These are phyloP conservation scores for Pectinophora gossypiella DNA, from an alignment of 1,140 invertebrate species.

Conservation along the genomic window DNA sequence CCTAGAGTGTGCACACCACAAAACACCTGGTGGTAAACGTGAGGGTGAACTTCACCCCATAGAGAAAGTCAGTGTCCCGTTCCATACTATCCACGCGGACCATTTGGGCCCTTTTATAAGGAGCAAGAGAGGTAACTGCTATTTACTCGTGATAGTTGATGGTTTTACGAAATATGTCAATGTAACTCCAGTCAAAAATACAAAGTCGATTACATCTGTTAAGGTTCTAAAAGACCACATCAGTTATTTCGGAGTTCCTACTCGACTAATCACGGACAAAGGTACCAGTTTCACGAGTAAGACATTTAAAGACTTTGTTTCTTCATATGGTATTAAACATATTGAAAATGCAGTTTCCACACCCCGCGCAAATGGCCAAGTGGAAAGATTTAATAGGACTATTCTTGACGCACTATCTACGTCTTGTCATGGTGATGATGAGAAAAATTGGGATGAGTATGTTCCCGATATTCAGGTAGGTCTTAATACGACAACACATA, in stretches of 20 bases:
- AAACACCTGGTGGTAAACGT: background rate
- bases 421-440: background rate
- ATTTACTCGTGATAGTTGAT: constrained; percentile 4
- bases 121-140: background rate
- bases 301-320: background rate
- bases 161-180: constrained; percentile 5
- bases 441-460: constrained; percentile 1
- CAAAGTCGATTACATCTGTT: background rate
- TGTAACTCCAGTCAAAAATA: background rate
- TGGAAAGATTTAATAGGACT: constrained; percentile 2
- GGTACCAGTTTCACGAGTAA: background rate
- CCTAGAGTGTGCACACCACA: constrained; percentile 1
- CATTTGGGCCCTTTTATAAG: constrained; percentile 1
- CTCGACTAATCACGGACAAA: constrained; percentile 3
- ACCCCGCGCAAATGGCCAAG: background rate
- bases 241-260: constrained; percentile 2
- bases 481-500: background rate
- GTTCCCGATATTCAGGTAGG: constrained; percentile 1
- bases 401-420: background rate
- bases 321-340: background rate
- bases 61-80: background rate
- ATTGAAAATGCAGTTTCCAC: background rate
- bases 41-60: constrained; percentile 2
- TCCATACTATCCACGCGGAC: constrained; percentile 4
- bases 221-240: background rate